Evolutionary conservation across 1,140 invertebrate genomes (phyloP), one percentile per base, ranked within the genome.

Genomic region (Drosophila watanabei): DNA sequence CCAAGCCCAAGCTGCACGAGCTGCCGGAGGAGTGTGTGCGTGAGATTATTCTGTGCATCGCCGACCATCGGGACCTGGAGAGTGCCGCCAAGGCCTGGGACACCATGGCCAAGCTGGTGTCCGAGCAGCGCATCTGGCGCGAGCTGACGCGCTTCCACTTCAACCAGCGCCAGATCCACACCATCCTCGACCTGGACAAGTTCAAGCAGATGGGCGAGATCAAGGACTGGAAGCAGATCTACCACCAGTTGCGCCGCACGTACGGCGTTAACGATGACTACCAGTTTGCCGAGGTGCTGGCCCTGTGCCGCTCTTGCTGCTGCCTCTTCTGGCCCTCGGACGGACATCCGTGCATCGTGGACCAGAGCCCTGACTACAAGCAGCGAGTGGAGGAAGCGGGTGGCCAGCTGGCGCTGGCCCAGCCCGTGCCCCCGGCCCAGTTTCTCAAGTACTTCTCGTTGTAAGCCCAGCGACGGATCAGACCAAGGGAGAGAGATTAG

Each of bases 281-380:
- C 28, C 95, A 95, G 83, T 99, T 98, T 94, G 98, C 98, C 2
- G 98, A 99, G 94, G 98, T 98, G 93, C 95, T 99, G 71, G 97
- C 98, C 49, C 94, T 99, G 46, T 99, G 99, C 93, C 96, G 97
- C 70, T 97, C 98, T 93, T 99, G 99, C 93, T 96, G 98, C 83
- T 98, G 98, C 92, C 95, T 99, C 39, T 99, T 99, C 93, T 99
- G 99, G 99, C 96, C 98, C 81, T 97, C 97, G 2, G 95, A 97
- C 49, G 98, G 98, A 0, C 98, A 98, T 93, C 97, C 97, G 0
- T 98, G 97, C 92, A 97, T 98, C 75, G 96, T 96, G 5, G 97
- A 97, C 91, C 96, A 95, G 94, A 96, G 97, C 92, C 96, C 96
- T 0, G 96, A 97, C 80, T 97, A 96, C 93, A 95, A 96, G 77